A percentile compares a stretch with the other conserved stretches of the same genome.
Evolutionary conservation across 2,113 vertebrate species (phyloP).

Genomic region (Corythoichthys haematopterus): DNA sequence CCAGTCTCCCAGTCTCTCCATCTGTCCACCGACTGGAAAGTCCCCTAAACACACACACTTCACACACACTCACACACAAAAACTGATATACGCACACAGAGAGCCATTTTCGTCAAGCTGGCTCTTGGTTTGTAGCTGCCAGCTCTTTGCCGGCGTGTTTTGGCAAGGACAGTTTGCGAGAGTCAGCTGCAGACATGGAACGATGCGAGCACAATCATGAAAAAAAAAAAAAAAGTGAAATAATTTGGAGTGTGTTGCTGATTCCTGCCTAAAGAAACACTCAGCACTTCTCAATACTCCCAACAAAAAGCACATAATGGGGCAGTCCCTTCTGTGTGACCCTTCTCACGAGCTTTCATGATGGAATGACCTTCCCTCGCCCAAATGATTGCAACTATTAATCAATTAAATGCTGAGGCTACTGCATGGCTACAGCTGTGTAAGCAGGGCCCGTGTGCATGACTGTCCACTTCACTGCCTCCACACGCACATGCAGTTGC

Average conservation of each 20-base stretch:
- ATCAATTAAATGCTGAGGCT: conserved; percentile 75
- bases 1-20: conserved; percentile 77
- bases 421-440: conserved; percentile 58
- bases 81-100: conserved; percentile 18
- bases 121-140: conserved; percentile 55
- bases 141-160: conserved; percentile 67
- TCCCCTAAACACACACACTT: conserved; percentile 57
- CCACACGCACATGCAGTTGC: conserved; percentile 54
- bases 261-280: conserved; percentile 22
- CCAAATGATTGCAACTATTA: conserved; percentile 75
- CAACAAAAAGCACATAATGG: conserved; percentile 27
- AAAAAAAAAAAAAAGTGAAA: conserved; percentile 32
- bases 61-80: conserved; percentile 8
- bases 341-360: conserved; percentile 57
- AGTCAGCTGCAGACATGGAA: conserved; percentile 48
- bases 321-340: conserved; percentile 58
- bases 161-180: conserved; percentile 49
- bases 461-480: conserved; percentile 62
- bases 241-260: conserved; percentile 44
- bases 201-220: conserved; percentile 42
- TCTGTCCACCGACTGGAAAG: conserved; percentile 75
- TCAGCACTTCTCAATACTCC: conserved; percentile 30
- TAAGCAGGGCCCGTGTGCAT: conserved; percentile 38
- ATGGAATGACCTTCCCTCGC: conserved; percentile 64
- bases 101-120: conserved; percentile 64